Percentiles rank a stretch among this genome's conserved stretches.
Evolutionary conservation across 1,140 invertebrate genomes (phyloP).

Genomic region (Cardiocondyla obscurior): DNA sequence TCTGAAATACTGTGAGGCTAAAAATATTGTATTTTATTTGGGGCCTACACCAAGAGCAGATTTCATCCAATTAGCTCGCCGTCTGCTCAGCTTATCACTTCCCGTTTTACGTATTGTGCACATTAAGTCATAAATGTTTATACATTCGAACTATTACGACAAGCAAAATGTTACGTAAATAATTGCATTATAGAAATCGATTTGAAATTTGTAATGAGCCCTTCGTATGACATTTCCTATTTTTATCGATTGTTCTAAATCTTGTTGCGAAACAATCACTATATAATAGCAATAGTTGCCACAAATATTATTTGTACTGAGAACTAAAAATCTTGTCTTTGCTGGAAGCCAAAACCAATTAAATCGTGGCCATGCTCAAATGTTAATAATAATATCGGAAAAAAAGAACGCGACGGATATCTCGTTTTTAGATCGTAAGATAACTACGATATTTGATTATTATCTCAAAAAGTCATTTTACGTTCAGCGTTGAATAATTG

Average conservation of each 20-base stretch:
- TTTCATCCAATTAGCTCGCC: neutral
- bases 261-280: neutral
- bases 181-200: neutral
- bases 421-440: neutral
- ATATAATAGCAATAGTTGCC: neutral
- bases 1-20: constrained; percentile 52
- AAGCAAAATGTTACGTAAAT: neutral
- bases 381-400: neutral
- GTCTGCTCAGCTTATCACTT: neutral
- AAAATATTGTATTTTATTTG: constrained; percentile 60
- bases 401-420: neutral
- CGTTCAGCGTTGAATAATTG: constrained; percentile 2
- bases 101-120: neutral
- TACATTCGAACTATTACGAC: neutral
- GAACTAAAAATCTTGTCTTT: neutral
- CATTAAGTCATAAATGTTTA: neutral
- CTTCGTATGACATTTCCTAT: neutral
- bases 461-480: neutral
- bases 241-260: neutral
- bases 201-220: neutral
- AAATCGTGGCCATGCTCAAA: neutral
- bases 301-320: constrained; percentile 15
- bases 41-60: constrained; percentile 44
- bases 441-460: constrained; percentile 1
- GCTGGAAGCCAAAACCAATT: neutral